Base-by-base conservation (phyloP, 1,140 invertebrate species). In the Drosophila kurseongensis region DNA sequence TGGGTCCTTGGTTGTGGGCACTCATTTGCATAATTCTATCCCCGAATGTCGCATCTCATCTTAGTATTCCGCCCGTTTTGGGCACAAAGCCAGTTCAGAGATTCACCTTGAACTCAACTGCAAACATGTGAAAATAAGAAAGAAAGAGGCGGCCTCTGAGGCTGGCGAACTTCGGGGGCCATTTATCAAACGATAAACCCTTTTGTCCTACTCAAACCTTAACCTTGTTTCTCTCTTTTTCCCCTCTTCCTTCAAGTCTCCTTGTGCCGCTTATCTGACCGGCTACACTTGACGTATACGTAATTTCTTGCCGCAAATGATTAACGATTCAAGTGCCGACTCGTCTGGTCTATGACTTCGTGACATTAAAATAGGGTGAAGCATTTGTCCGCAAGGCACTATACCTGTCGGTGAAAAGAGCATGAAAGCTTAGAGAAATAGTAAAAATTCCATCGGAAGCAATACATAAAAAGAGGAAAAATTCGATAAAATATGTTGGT, bases 241-340 rank as follows among this genome's bases (percentile, higher is more conserved):
- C 10, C 59, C 32, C 4, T 18, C 9, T 47, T 47, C 44, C 14
- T 35, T n/a, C 0, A 3, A n/a, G 27, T 52, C 68, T 75, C 29
- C 40, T 45, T 40, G 52, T 10, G 55, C 36, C 76, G 80, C 80
- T 84, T 84, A 84, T 84, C 80, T 77, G 76, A 42, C 80, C 80
- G 80, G 67, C 61, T 74, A 84, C 80, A 84, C 81, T 75, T 84
- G 80, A 84, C 80, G 80, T 84, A 84, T 84, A 84, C 80, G 80
- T 80, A 84, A 84, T 84, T 84, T 84, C 76, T 38, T 41, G 58
- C 40, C 56, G 42, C 76, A 73, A 63, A 84, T 84, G 80, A 84
- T 84, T 77, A 84, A 84, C 80, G 80, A 84, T 68, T 61, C 76
- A 27, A 73, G 66, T 57, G 59, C 55, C 52, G 52, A 27, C 41